Conservation (phyloP, 1,140 invertebrate species). For the Bicyclus anynana region DNA sequence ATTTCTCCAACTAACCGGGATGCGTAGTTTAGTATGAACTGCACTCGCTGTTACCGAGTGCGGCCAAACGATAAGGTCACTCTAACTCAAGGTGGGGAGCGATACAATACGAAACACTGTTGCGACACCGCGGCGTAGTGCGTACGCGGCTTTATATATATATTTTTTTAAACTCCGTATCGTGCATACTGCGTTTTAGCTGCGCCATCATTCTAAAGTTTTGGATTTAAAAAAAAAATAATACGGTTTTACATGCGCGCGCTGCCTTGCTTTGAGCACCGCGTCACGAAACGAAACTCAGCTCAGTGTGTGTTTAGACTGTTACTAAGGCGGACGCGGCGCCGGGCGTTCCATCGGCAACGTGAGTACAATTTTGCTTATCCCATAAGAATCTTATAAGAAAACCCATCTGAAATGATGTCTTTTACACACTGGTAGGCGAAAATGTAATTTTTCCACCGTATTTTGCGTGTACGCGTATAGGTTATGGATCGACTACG, state of each 20-base stretch:
- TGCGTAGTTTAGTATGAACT: constrained; percentile 33
- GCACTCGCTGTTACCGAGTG: constrained; percentile 55
- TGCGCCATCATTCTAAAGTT: constrained; percentile 28
- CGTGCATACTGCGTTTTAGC: constrained; percentile 24
- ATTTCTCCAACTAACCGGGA: constrained; percentile 7
- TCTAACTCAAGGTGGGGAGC: constrained; percentile 53
- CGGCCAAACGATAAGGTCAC: constrained; percentile 69
- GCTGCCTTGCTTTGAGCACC: constrained; percentile 48
- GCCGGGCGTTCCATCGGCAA: constrained; percentile 27
- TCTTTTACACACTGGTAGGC: constrained; percentile 16
- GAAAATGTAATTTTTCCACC: constrained; percentile 18
- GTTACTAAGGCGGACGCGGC: constrained; percentile 43
- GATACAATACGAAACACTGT: constrained; percentile 38
- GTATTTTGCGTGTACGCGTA: constrained; percentile 26
- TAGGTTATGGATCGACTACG: constrained; percentile 67
- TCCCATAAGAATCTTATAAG: constrained; percentile 34
- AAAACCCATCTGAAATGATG: constrained; percentile 28
- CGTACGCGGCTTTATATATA: constrained; percentile 23
- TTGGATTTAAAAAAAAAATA: constrained; percentile 47
- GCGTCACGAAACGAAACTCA: too few relatives aligned
- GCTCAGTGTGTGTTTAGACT: constrained; percentile 53
- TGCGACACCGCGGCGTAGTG: constrained; percentile 39
- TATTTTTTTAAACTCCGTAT: constrained; percentile 9
- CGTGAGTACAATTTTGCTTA: constrained; percentile 46
- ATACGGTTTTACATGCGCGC: constrained; percentile 32